phyloP scores from a whole-genome alignment of 2,797 vertebrate genomes.

The Notolepis coatsorum region DNA sequence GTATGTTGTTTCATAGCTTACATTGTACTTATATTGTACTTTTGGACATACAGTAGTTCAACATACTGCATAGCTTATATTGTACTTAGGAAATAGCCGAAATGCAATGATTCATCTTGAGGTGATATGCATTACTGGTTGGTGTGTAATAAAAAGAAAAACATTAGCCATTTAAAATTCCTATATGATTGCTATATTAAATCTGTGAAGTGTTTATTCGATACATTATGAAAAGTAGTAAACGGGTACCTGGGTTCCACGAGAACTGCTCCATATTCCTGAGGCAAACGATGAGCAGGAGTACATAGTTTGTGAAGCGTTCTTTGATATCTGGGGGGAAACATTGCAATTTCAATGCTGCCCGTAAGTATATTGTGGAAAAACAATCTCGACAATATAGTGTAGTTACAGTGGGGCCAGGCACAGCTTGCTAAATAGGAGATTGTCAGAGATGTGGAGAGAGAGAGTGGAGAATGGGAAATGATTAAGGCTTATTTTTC shows the following conservation, averaged over 20 bases:
- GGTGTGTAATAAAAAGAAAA: background rate
- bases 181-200: too few relatives aligned
- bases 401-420: background rate
- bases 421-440: constrained; percentile 9
- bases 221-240: background rate
- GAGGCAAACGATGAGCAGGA: constrained; percentile 95
- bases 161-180: too few relatives aligned
- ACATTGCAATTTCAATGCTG: constrained; percentile 5
- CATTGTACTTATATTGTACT: too few relatives aligned
- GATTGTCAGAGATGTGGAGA: constrained; percentile 1
- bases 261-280: constrained; percentile 99
- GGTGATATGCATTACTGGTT: background rate
- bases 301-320: constrained; percentile 93
- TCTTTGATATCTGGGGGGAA: constrained; percentile 93
- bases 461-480: constrained; percentile 23
- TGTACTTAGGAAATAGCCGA: too few relatives aligned
- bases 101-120: background rate
- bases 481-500: constrained; percentile 50
- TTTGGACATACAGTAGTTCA: too few relatives aligned
- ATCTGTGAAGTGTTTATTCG: too few relatives aligned
- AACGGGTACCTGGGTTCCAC: constrained; percentile 92
- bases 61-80: too few relatives aligned
- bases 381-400: background rate
- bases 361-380: constrained; percentile 20
- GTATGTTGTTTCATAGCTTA: too few relatives aligned